Conservation (phyloP, 2,797 vertebrate species). For the Florisuga fusca region DNA sequence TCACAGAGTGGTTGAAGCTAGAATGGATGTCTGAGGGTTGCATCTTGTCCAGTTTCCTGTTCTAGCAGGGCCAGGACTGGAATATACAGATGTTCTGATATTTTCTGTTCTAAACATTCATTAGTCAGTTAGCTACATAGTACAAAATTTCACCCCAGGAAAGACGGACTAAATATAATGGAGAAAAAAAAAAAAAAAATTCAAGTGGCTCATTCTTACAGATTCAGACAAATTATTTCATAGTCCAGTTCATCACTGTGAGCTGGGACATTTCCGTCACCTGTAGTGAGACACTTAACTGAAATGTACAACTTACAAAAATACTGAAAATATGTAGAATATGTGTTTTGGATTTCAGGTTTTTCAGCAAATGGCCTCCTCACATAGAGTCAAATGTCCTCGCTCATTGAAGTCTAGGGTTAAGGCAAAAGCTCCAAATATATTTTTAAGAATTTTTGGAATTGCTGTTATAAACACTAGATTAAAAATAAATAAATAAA, state of each 20-base stretch:
- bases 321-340: neutral
- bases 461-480: neutral
- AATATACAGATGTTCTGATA: neutral
- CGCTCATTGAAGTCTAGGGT: rapidly evolving
- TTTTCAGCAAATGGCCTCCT: neutral
- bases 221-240: neutral
- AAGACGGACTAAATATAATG: neutral
- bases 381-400: neutral
- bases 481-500: neutral
- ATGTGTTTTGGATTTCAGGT: neutral
- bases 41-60: neutral
- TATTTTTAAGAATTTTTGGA: neutral
- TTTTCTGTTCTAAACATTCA: neutral
- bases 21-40: neutral
- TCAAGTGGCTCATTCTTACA: neutral
- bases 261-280: neutral
- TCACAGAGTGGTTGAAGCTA: neutral
- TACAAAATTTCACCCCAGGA: neutral
- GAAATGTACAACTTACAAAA: neutral
- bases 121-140: neutral
- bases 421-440: neutral
- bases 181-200: neutral
- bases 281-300: neutral
- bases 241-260: neutral
- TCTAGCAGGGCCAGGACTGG: neutral